Base-by-base conservation (phyloP, 2,888 invertebrate genomes). In the Pyrrhia umbra region DNA sequence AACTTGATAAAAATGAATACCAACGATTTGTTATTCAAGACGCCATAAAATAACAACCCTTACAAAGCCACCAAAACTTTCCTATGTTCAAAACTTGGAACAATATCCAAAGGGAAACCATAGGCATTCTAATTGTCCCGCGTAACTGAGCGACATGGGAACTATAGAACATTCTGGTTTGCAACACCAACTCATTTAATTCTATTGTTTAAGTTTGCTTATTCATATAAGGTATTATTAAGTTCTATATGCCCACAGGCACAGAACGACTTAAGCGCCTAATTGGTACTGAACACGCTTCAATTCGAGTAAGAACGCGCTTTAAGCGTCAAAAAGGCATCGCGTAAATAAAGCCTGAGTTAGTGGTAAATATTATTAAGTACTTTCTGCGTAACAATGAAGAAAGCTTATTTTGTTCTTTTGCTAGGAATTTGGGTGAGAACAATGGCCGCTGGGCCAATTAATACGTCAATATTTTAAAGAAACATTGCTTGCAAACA, bases 91-190 rank as follows among this genome's bases (percentile, higher is more conserved):
- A 51, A 52, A 50, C 37, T 57, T 60, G 13, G 10, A 61, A 66
- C 75, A 74, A 75, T 62, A 43, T 30, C 49, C n/a, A 34, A 52
- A 59, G 10, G 39, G 74, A 73, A 62, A 51, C 58, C 67, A 37
- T 67, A 62, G 25, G 10, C 42, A 27, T 37, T 40, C 9, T 54
- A 21, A 57, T 60, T 76, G 70, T 69, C 62, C 0, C 10, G n/a
- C 43, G 20, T 43, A 61, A 45, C n/a, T 20, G 16, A 15, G 18
- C 9, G 13, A 61, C 47, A 34, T 34, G 21, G n/a, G 6, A n/a
- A 40, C n/a, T 43, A 5, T 15, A 0, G n/a, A 49, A 21, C n/a
- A 27, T 23, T 55, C 13, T 55, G 13, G 46, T 23, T 25, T 23
- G 6, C 2, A 10, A 20, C 16, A 6, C 15, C 27, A 18, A 15